phyloP scores from a whole-genome alignment of 2,113 vertebrate species.

The Cyprinodon variegatus region DNA sequence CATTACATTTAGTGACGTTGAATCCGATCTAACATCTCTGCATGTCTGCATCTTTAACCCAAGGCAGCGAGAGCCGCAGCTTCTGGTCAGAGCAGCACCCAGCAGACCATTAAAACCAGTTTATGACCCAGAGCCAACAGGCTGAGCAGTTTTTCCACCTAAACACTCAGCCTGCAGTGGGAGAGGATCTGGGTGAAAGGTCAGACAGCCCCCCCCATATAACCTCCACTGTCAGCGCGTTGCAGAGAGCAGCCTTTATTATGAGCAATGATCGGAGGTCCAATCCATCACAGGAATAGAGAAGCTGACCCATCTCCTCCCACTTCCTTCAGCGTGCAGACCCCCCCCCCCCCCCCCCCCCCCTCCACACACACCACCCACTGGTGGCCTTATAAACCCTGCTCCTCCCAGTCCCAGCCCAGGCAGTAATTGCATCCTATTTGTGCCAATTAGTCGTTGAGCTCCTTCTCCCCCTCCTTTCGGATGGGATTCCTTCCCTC shows the following conservation, averaged over 20 bases:
- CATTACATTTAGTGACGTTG: too few species aligned
- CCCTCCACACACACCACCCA: conserved; percentile 7
- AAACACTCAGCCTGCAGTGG: conserved; percentile 55
- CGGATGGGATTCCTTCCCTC: conserved; percentile 73
- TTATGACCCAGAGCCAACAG: conserved; percentile 65
- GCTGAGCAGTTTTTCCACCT: conserved; percentile 62
- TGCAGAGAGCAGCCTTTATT: conserved; percentile 45
- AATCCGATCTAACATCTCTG: too few species aligned
- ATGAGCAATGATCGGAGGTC: conserved; percentile 45
- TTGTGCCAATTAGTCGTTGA: conserved; percentile 80
- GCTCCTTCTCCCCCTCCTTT: conserved; percentile 75
- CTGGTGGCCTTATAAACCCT: conserved; percentile 57
- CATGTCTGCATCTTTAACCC: too few species aligned
- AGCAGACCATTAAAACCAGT: conserved; percentile 73
- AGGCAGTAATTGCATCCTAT: conserved; percentile 81
- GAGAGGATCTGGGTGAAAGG: conserved; percentile 75
- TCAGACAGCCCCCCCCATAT: conserved; percentile 29
- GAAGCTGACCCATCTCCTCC: conserved; percentile 57
- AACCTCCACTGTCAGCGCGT: conserved; percentile 26
- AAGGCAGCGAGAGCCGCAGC: too few species aligned
- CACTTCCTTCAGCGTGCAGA: conserved; percentile 36
- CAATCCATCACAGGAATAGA: conserved; percentile 66
- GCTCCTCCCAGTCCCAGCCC: conserved; percentile 69
- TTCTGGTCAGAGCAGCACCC: conserved; percentile 34
- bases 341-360: neutral